Conservation (phyloP, 2,888 invertebrate species). For the Lepetodrilus schrolli region DNA sequence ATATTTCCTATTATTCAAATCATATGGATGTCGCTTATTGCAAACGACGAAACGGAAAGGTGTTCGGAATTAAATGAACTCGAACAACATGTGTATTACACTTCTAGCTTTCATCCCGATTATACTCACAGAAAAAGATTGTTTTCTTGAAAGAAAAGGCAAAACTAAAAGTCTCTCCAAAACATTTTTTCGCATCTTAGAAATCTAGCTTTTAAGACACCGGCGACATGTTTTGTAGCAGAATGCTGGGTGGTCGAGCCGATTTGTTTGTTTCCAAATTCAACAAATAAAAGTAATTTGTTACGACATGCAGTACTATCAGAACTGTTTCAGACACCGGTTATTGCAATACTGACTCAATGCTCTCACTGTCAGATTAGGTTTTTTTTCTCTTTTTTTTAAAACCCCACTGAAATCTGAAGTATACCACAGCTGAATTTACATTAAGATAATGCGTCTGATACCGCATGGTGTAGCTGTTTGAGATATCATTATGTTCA, state of each 20-base stretch:
- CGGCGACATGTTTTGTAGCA: not conserved
- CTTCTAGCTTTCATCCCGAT: not conserved
- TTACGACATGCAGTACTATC: too few species aligned
- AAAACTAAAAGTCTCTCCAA: not conserved
- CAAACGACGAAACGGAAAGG: conserved; percentile 19
- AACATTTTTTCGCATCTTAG: not conserved
- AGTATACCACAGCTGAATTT: too few species aligned
- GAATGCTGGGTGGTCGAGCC: not conserved
- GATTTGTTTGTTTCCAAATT: not conserved
- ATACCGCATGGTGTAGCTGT: too few species aligned
- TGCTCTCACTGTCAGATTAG: too few species aligned
- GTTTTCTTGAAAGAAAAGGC: not conserved
- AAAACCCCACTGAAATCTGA: too few species aligned
- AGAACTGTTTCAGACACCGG: too few species aligned
- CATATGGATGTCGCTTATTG: conserved; percentile 2
- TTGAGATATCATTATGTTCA: too few species aligned
- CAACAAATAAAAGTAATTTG: not conserved
- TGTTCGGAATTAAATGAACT: conserved; percentile 15
- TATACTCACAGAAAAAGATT: not conserved
- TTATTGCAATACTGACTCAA: too few species aligned
- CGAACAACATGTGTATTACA: conserved; percentile 18
- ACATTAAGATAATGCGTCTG: too few species aligned
- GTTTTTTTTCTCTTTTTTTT: too few species aligned
- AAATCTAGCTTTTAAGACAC: not conserved
- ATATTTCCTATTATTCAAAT: not conserved